Conservation (phyloP, 2,888 invertebrate genomes). For the Tiliacea aurago region DNA sequence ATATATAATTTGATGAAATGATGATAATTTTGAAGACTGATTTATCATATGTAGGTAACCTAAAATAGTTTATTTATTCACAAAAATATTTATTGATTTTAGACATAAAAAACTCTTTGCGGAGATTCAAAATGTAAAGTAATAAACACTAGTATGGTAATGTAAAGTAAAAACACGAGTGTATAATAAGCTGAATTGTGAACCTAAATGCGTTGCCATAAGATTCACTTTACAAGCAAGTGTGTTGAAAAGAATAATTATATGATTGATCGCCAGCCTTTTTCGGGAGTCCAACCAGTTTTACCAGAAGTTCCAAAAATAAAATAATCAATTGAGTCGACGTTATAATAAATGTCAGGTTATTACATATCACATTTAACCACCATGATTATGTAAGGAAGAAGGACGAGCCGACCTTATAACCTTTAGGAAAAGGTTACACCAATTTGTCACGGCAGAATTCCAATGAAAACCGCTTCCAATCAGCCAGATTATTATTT, state of each 20-base stretch:
- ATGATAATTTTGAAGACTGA: too few species aligned
- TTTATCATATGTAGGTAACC: too few species aligned
- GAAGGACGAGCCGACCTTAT: not conserved
- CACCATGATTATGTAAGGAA: not conserved
- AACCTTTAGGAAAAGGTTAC: constrained; percentile 38
- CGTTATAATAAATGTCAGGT: not conserved
- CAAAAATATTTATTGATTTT: too few species aligned
- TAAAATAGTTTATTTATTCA: too few species aligned
- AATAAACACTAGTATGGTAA: too few species aligned
- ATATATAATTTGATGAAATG: too few species aligned
- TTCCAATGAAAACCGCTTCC: not conserved
- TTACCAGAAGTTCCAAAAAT: not conserved
- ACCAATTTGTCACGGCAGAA: not conserved
- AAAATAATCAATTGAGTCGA: constrained; percentile 2
- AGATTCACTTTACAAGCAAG: too few species aligned
- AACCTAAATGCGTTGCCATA: too few species aligned
- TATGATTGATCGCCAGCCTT: not conserved
- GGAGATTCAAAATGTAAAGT: too few species aligned
- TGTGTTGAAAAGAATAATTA: not conserved
- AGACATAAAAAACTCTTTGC: too few species aligned
- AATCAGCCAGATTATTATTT: not conserved
- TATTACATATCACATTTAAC: not conserved
- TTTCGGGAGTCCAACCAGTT: not conserved
- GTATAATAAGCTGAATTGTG: too few species aligned
- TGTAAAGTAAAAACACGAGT: too few species aligned